Percentiles rank a stretch among this genome's conserved stretches.
These are phyloP conservation scores for Venturia canescens DNA, from an alignment of 1,140 invertebrate species.

Conservation along the genomic window DNA sequence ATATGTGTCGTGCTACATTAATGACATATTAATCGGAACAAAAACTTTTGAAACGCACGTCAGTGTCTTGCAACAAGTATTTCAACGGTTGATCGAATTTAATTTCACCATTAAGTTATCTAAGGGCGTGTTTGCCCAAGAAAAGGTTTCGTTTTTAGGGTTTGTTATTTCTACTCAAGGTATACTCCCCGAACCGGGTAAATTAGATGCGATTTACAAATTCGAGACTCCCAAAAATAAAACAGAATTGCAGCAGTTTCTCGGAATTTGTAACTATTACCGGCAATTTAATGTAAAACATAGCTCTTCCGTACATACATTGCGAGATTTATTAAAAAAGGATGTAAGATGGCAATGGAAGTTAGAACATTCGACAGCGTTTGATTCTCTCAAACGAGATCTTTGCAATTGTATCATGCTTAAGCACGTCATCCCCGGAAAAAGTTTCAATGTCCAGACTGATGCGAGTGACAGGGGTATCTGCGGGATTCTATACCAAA, in stretches of 20 bases:
- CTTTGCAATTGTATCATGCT: background rate
- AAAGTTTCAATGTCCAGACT: background rate
- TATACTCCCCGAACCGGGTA: background rate
- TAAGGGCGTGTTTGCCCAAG: background rate
- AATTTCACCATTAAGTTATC: slow-evolving; percentile 12
- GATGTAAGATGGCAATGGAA: background rate
- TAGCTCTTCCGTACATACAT: background rate
- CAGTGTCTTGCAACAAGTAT: background rate
- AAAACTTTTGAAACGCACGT: background rate
- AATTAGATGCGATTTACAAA: background rate
- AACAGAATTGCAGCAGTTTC: background rate
- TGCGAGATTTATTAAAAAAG: background rate
- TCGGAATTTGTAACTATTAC: background rate
- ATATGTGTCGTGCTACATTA: slow-evolving; percentile 20
- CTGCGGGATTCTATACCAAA: background rate
- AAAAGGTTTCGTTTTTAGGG: background rate
- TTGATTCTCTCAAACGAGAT: background rate
- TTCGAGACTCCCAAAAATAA: background rate
- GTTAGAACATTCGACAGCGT: background rate
- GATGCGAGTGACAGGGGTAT: background rate
- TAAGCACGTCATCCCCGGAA: background rate
- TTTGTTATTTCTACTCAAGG: background rate
- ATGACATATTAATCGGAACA: background rate
- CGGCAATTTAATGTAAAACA: background rate
- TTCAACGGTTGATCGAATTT: background rate